A percentile compares a stretch with the other conserved stretches of the same genome.
phyloP scores from a whole-genome alignment of 2,797 vertebrate genomes.

The Ficedula albicollis region DNA sequence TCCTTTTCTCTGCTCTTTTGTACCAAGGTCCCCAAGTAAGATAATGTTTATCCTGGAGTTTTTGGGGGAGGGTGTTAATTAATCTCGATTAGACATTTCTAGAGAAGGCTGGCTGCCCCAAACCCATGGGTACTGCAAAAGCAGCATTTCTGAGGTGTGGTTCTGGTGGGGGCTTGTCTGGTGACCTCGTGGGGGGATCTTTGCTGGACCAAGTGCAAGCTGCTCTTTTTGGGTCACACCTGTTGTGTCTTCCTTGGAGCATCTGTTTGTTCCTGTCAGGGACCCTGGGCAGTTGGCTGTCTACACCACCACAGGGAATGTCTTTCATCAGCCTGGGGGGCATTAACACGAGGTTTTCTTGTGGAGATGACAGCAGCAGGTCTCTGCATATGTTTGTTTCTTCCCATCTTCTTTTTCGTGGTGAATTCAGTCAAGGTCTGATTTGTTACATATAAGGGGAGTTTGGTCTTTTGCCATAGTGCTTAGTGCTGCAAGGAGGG shows the following conservation, averaged over 20 bases:
- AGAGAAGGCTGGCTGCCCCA: background rate
- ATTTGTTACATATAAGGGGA: background rate
- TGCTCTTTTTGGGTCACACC: background rate
- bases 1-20: background rate
- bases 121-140: background rate
- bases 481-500: background rate
- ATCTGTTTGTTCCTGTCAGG: background rate
- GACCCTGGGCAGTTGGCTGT: accelerated
- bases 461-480: background rate
- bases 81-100: background rate
- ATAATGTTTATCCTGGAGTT: background rate
- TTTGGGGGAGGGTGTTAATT: background rate
- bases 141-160: background rate
- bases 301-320: background rate
- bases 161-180: background rate
- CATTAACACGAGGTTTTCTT: background rate
- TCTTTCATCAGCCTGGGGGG: background rate
- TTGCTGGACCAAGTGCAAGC: background rate
- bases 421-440: background rate
- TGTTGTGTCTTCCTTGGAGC: background rate
- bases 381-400: background rate
- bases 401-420: background rate
- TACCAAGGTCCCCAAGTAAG: background rate
- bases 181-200: background rate
- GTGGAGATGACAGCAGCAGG: background rate